A percentile compares a stretch with the other conserved stretches of the same genome.
phyloP scores from a whole-genome alignment of 2,113 vertebrate species.

The Python bivittatus region DNA sequence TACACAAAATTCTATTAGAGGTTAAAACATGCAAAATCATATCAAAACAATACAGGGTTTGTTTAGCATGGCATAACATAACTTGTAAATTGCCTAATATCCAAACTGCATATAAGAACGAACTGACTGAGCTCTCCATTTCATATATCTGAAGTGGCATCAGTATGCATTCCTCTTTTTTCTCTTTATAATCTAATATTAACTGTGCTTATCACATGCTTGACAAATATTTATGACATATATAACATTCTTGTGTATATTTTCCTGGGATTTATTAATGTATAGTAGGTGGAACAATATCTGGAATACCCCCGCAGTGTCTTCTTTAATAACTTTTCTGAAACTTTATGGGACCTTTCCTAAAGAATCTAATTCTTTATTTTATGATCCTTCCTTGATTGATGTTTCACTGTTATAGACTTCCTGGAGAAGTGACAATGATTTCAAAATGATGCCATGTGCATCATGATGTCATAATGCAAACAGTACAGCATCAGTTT shows the following conservation, averaged over 20 bases:
- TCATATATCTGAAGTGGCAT: background rate
- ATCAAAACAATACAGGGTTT: background rate
- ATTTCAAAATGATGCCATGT: background rate
- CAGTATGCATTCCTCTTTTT: background rate
- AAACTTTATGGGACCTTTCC: background rate
- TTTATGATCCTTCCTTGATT: background rate
- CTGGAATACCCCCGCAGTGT: background rate
- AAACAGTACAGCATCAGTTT: background rate
- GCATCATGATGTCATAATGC: background rate
- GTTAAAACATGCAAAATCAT: background rate
- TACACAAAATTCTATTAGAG: background rate
- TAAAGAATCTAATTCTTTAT: background rate
- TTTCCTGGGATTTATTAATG: background rate
- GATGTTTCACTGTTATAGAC: background rate
- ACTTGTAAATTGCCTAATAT: background rate
- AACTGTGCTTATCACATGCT: background rate
- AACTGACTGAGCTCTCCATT: background rate
- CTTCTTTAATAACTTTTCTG: background rate
- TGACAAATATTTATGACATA: background rate
- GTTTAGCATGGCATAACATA: background rate
- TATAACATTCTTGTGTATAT: background rate
- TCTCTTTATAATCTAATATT: background rate
- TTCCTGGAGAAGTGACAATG: background rate
- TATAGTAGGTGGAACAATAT: background rate
- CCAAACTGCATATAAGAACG: background rate